Base-by-base conservation (phyloP, 2,797 vertebrate genomes). In the Ctenopoma kingsleyae region DNA sequence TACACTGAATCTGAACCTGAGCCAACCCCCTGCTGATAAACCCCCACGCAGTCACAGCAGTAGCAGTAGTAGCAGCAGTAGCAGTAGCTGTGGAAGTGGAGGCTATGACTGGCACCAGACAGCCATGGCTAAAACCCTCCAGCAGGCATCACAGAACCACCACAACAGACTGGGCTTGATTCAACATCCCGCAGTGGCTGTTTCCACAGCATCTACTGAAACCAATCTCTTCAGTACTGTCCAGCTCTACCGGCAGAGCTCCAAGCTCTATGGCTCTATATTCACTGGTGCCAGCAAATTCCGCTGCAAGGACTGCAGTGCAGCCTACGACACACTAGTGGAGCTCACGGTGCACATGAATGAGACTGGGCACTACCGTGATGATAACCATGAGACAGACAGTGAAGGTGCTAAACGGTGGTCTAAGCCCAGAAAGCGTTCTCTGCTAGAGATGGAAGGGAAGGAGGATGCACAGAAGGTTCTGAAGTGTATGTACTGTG, bases 291-390 rank as follows among this genome's bases (percentile, higher is more conserved):
- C 98, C 87, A 99, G 98, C 93, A 99, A 99, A 87, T 99, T 99
- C 88, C 97, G 97, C 71, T 99, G 98, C 91, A 97, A 98, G 89
- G 98, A 99, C 93, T 99, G 98, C 91, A 99, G 98, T 9, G 98
- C 95, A 1, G 98, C 98, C 25, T 99, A 99, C 0, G 98, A 99
- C 88, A 99, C 97, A 5, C 93, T 99, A 59, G 98, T 99, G 41
- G 97, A 97, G 90, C 93, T 99, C 74, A 99, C 98, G 0, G 98
- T 99, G 80, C 98, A 99, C 94, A 99, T 99, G 98, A 99, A 99
- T 3, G 97, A 99, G 92, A 99, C 96, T 0, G 98, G 98, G 61
- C 98, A 99, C 87, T 99, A 99, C 89, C 94, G 98, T 4, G 98
- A 99, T 15, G 98, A 99, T 90, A 99, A 99, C 97, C 97, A 99